phyloP scores from a whole-genome alignment of 2,888 invertebrate genomes.

The Dryococelus australis region DNA sequence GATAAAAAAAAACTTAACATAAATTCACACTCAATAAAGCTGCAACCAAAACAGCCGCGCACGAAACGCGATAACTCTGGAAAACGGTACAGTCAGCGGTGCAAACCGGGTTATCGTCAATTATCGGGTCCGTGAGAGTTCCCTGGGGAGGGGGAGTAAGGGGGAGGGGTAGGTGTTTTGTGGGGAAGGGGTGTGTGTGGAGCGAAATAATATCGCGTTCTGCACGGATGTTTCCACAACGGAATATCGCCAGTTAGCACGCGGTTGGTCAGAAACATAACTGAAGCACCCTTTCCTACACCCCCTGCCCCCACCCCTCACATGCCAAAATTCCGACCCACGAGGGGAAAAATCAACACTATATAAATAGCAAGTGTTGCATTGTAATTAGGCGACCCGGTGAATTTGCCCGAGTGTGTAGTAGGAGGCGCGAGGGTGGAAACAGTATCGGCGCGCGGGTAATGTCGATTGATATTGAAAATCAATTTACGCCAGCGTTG shows the following conservation, averaged over 20 bases:
- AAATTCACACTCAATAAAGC: conserved; percentile 29
- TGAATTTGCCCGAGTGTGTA: background rate
- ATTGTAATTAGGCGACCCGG: conserved; percentile 25
- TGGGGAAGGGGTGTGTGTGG: background rate
- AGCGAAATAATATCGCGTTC: background rate
- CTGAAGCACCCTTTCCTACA: background rate
- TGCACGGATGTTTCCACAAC: background rate
- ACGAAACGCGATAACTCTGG: conserved; percentile 16
- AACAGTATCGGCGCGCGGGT: conserved; percentile 24
- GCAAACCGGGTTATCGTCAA: conserved; percentile 10
- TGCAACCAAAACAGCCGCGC: conserved; percentile 5
- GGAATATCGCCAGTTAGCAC: conserved; percentile 16
- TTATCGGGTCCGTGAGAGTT: background rate
- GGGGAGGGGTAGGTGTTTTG: background rate
- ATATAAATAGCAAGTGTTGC: conserved; percentile 27
- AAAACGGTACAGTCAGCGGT: background rate
- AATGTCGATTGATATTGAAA: conserved; percentile 46
- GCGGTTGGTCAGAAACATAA: background rate
- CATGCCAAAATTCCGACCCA: background rate
- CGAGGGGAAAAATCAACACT: conserved; percentile 18
- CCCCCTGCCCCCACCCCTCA: background rate
- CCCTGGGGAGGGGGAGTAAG: background rate
- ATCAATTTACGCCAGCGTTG: conserved; percentile 42
- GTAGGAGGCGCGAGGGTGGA: background rate
- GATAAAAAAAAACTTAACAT: conserved; percentile 27